Evolutionary conservation across 2,113 vertebrate genomes (phyloP).

Genomic region (Hassar affinis): DNA sequence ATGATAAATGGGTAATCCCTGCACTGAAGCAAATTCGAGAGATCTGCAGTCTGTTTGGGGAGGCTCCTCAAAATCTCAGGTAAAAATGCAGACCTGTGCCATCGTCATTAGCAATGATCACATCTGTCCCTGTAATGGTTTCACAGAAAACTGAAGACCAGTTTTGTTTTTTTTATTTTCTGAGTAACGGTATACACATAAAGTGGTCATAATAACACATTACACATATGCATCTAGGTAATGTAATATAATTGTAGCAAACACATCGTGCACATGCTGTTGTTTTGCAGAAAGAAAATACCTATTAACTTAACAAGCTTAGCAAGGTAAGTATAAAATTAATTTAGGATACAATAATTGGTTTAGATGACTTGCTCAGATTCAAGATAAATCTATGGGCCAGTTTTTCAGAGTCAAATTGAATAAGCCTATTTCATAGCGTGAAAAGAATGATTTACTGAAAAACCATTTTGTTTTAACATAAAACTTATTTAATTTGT

Average conservation of each 20-base stretch:
- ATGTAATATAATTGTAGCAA: slow-evolving; percentile 54
- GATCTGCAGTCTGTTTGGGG: slow-evolving; percentile 99
- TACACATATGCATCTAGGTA: neutral
- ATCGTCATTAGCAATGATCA: neutral
- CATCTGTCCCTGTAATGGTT: neutral
- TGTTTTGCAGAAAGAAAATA: slow-evolving; percentile 81
- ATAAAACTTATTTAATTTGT: neutral
- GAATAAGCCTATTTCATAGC: neutral
- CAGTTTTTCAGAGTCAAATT: slow-evolving; percentile 25
- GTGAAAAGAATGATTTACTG: neutral
- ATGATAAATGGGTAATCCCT: slow-evolving; percentile 99
- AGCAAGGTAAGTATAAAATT: slow-evolving; percentile 73
- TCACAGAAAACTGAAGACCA: neutral
- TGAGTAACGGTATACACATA: neutral
- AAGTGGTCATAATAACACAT: neutral
- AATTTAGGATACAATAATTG: slow-evolving; percentile 66
- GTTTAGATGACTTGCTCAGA: slow-evolving; percentile 31
- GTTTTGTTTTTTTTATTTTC: neutral
- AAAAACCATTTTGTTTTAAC: neutral
- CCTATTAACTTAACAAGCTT: slow-evolving; percentile 79
- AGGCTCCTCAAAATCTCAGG: slow-evolving; percentile 98
- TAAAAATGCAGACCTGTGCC: slow-evolving; percentile 60
- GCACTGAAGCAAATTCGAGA: slow-evolving; percentile 98
- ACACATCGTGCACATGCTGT: slow-evolving; percentile 72
- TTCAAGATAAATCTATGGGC: slow-evolving; percentile 1